Evolutionary conservation across 2,888 invertebrate genomes (phyloP).

Genomic region (Ypsolopha sequella): DNA sequence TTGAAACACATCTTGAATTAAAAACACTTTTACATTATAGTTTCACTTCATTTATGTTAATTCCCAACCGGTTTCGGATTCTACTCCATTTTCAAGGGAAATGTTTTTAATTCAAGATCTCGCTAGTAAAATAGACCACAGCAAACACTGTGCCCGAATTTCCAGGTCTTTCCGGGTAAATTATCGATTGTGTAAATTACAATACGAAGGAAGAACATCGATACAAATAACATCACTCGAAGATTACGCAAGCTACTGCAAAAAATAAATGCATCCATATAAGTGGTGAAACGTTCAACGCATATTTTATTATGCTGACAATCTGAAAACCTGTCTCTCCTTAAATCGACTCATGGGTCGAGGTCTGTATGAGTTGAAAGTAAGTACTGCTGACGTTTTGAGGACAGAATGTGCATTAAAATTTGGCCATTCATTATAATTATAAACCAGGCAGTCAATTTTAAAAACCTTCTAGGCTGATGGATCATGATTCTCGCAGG

Average conservation of each 20-base stretch:
- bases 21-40: no score
- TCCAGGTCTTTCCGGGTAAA: neutral
- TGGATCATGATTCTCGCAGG: no score
- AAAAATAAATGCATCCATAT: conserved; percentile 36
- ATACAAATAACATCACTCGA: neutral
- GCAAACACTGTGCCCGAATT: neutral
- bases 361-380: neutral
- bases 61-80: no score
- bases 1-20: no score
- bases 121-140: no score
- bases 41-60: no score
- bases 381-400: conserved; percentile 19
- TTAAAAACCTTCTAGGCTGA: neutral
- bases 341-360: conserved; percentile 26
- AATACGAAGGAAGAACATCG: neutral
- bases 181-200: neutral
- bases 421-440: neutral
- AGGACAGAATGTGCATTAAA: conserved; percentile 21
- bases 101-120: no score
- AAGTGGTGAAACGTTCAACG: conserved; percentile 28
- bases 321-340: conserved; percentile 11
- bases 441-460: neutral
- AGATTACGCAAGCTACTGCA: conserved; percentile 22
- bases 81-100: no score
- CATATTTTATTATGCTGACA: conserved; percentile 26